phyloP scores from a whole-genome alignment of 2,888 invertebrate genomes.

The Stegophylla sp. region DNA sequence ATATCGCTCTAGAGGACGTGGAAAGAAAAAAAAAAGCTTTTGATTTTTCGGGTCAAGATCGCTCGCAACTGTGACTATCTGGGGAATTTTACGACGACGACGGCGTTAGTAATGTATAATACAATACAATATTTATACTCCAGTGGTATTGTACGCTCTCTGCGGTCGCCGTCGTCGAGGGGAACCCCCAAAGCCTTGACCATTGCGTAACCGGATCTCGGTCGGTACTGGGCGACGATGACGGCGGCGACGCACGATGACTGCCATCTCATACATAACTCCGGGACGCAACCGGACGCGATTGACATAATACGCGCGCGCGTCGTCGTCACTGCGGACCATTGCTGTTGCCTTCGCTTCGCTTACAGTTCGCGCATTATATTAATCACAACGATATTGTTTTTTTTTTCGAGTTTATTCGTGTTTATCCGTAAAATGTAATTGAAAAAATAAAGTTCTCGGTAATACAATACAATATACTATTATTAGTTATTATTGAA shows the following conservation, averaged over 20 bases:
- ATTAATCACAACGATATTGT: no score
- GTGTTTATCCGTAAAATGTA: no score
- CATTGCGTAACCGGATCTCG: conserved; percentile 58
- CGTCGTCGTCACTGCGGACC: neutral
- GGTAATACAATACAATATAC: no score
- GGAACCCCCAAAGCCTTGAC: conserved; percentile 59
- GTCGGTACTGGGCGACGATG: neutral
- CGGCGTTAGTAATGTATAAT: no score
- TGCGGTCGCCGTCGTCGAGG: conserved; percentile 29
- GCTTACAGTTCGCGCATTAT: no score
- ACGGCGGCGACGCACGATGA: conserved; percentile 7
- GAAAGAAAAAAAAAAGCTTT: conserved; percentile 17
- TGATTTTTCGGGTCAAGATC: conserved; percentile 58
- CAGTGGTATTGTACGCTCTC: neutral
- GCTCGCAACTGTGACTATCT: conserved; percentile 4
- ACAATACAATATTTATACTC: neutral
- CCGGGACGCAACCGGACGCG: conserved; percentile 46
- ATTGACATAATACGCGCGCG: conserved; percentile 38
- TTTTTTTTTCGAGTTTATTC: no score
- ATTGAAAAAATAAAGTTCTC: no score
- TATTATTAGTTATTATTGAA: no score
- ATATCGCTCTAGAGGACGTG: neutral
- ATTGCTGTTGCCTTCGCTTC: no score
- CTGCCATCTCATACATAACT: conserved; percentile 10
- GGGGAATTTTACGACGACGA: conserved; percentile 11